Percentiles rank a stretch among this genome's conserved stretches.
phyloP scores from a whole-genome alignment of 1,140 invertebrate species.

The Aethina tumida region DNA sequence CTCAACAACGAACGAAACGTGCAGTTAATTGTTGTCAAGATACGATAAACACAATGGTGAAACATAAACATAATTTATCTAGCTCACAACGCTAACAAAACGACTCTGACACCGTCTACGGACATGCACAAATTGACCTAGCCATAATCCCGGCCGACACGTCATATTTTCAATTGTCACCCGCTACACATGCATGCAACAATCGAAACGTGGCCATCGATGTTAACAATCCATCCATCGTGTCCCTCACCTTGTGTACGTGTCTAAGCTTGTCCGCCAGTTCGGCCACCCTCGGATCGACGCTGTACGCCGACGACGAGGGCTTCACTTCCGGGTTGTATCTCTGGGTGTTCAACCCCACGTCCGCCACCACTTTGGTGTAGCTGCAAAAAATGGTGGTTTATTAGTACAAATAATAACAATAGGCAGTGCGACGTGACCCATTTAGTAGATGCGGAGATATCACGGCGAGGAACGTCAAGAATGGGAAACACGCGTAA shows the following conservation, averaged over 20 bases:
- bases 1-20: neutral
- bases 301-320: conserved; percentile 36
- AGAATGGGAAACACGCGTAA: no score
- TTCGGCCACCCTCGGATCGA: conserved; percentile 44
- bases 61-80: neutral
- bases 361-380: conserved; percentile 50
- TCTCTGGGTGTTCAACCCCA: conserved; percentile 48
- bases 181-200: neutral
- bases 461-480: no score
- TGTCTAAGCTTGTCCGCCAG: conserved; percentile 54
- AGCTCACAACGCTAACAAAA: neutral
- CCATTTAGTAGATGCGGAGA: conserved; percentile 3
- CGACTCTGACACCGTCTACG: no score
- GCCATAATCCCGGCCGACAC: neutral
- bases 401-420: no score
- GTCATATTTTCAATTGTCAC: neutral
- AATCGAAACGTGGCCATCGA: conserved; percentile 5
- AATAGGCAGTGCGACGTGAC: no score
- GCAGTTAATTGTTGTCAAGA: conserved; percentile 3
- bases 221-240: conserved; percentile 3
- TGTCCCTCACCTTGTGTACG: conserved; percentile 48
- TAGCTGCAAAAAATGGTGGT: conserved; percentile 41
- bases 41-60: neutral
- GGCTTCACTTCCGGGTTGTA: conserved; percentile 57
- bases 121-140: conserved; percentile 1